phyloP scores from a whole-genome alignment of 1,140 invertebrate species.

The Temnothorax nylanderi region DNA sequence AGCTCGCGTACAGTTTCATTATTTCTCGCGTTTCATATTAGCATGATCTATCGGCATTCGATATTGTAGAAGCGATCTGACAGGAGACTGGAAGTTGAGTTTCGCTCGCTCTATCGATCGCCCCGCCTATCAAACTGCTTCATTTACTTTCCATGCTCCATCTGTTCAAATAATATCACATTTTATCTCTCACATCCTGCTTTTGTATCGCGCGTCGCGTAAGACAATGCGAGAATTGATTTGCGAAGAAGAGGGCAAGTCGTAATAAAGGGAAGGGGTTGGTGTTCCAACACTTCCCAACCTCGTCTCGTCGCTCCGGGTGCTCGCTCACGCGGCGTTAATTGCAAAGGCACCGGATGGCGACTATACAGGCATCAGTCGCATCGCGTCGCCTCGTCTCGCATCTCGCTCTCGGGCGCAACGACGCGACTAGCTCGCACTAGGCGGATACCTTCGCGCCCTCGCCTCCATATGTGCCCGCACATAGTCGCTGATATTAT shows the following conservation, averaged over 20 bases:
- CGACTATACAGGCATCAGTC: slow-evolving; percentile 58
- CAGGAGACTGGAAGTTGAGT: not conserved
- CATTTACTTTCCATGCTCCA: slow-evolving; percentile 45
- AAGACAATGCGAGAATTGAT: slow-evolving; percentile 60
- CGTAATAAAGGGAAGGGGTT: slow-evolving; percentile 8
- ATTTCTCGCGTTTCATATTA: not conserved
- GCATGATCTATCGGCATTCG: not conserved
- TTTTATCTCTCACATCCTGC: slow-evolving; percentile 18
- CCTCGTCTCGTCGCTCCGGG: slow-evolving; percentile 17
- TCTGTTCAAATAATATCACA: slow-evolving; percentile 35
- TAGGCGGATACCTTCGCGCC: slow-evolving; percentile 28
- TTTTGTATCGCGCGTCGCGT: not conserved
- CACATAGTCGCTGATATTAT: slow-evolving; percentile 66
- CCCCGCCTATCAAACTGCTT: slow-evolving; percentile 6
- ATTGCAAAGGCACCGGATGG: slow-evolving; percentile 66
- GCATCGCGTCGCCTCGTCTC: not conserved
- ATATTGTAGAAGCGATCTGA: not conserved
- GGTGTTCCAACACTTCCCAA: not conserved
- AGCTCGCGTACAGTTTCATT: not conserved
- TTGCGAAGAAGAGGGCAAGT: slow-evolving; percentile 58
- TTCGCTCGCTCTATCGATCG: slow-evolving; percentile 14
- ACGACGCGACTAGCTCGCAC: slow-evolving; percentile 16
- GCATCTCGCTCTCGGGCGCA: not conserved
- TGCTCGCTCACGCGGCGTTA: slow-evolving; percentile 64
- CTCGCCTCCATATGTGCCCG: not conserved